Evolutionary conservation across 2,113 vertebrate genomes (phyloP).

Genomic region (Psilopogon haemacephalus): DNA sequence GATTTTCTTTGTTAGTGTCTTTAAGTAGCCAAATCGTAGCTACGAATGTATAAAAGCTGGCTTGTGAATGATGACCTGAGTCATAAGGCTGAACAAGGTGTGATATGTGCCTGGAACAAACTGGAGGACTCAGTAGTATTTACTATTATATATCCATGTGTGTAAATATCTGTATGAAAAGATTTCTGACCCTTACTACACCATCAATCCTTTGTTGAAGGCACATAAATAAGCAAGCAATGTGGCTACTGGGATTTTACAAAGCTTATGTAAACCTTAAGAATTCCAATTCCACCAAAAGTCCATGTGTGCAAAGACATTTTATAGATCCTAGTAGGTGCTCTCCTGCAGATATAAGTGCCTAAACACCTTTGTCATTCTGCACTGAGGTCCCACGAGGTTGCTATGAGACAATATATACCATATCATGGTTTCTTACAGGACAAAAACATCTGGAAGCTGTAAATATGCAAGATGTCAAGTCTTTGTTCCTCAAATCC

Average conservation of each 20-base stretch:
- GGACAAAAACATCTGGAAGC: constrained; percentile 23
- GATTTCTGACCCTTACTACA: constrained; percentile 8
- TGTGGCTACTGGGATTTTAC: not conserved
- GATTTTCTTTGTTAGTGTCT: not conserved
- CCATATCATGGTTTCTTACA: not conserved
- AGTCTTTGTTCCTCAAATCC: not conserved
- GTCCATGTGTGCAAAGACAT: not conserved
- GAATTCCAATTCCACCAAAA: not conserved
- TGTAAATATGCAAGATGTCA: not conserved
- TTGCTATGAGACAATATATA: not conserved
- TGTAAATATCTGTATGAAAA: not conserved
- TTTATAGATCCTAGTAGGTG: not conserved
- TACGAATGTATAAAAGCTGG: not conserved
- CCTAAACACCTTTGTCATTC: not conserved
- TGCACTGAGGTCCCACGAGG: not conserved
- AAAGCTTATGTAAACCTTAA: not conserved
- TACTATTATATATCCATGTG: not conserved
- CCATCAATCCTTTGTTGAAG: not conserved
- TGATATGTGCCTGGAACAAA: not conserved
- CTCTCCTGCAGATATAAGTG: not conserved
- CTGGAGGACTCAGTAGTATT: not conserved
- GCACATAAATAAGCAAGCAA: not conserved
- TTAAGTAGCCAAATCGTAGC: not conserved
- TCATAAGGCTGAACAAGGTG: fast-evolving
- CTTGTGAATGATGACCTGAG: not conserved